Percentiles rank a stretch among this genome's conserved stretches.
Conservation (phyloP, 2,113 vertebrate genomes). For the zebrafish (Danio rerio) region DNA sequence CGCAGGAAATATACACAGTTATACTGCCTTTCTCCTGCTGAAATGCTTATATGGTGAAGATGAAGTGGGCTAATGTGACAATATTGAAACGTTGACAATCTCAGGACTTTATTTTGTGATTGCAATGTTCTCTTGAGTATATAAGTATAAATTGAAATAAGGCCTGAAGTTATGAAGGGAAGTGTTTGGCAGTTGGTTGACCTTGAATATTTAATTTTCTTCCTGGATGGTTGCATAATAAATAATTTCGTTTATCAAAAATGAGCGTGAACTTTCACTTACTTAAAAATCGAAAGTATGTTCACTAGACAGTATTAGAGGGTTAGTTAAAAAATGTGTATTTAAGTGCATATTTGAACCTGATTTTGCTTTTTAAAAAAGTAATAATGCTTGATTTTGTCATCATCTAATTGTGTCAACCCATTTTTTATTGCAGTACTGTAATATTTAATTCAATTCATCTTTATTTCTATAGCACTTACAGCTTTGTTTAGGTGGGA, state of each 20-base stretch:
- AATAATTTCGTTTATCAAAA: neutral
- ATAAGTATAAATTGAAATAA: too few species aligned
- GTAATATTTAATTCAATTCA: too few species aligned
- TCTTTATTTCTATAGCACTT: too few species aligned
- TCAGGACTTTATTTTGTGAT: neutral
- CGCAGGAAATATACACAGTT: neutral
- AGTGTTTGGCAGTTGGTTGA: constrained; percentile 8
- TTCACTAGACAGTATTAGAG: too few species aligned
- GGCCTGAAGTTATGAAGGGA: neutral
- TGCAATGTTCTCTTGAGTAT: neutral
- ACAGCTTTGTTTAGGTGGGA: too few species aligned
- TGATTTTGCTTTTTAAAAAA: too few species aligned
- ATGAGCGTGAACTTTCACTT: neutral
- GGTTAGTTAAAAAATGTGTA: too few species aligned
- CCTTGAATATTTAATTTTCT: neutral
- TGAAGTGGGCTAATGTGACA: neutral
- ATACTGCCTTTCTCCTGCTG: constrained; percentile 9
- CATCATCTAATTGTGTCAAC: too few species aligned
- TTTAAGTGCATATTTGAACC: too few species aligned
- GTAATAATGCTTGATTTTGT: too few species aligned
- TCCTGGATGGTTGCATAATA: neutral
- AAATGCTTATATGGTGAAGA: neutral
- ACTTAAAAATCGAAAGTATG: too few species aligned
- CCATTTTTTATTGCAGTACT: too few species aligned
- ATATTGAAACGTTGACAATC: neutral